Evolutionary conservation across 30 jellyfish, hydroid and myxozoan genomes (phyloP).

Genomic region (Hydra vulgaris): DNA sequence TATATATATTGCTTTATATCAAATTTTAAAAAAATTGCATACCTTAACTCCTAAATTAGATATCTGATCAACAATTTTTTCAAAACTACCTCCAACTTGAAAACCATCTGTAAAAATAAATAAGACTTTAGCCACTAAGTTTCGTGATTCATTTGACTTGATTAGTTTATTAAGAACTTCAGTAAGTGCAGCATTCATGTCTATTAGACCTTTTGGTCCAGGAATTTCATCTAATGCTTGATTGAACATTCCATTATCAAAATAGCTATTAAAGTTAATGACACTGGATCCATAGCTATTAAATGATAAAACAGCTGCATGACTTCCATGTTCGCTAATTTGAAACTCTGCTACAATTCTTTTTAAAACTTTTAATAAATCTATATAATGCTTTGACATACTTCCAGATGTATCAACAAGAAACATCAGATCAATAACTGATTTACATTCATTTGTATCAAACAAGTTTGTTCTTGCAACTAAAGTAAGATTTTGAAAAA

Average conservation of each 20-base stretch:
- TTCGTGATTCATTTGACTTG: constrained; percentile 7
- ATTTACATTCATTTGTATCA: constrained; percentile 10
- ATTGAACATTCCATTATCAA: constrained; percentile 17
- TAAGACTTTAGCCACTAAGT: constrained; percentile 40
- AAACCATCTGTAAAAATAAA: constrained; percentile 65
- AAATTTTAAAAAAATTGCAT: neutral
- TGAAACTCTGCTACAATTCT: constrained; percentile 41
- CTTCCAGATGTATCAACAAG: constrained; percentile 84
- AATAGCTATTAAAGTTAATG: constrained; percentile 28
- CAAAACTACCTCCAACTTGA: neutral
- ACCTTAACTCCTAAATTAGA: constrained; percentile 53
- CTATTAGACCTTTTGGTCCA: constrained; percentile 58
- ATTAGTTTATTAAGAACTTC: constrained; percentile 40
- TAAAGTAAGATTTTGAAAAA: no score
- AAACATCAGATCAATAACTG: constrained; percentile 49
- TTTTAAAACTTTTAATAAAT: constrained; percentile 22
- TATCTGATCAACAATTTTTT: constrained; percentile 35
- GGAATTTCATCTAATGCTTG: constrained; percentile 46
- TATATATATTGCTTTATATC: neutral
- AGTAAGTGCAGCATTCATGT: constrained; percentile 57
- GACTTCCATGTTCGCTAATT: constrained; percentile 29
- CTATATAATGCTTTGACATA: constrained; percentile 32
- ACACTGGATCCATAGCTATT: constrained; percentile 35
- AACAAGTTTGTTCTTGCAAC: neutral
- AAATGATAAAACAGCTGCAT: constrained; percentile 59